A percentile compares a stretch with the other conserved stretches of the same genome.
Evolutionary conservation across 2,113 vertebrate genomes (phyloP).

Genomic region (Trematomus loennbergii): DNA sequence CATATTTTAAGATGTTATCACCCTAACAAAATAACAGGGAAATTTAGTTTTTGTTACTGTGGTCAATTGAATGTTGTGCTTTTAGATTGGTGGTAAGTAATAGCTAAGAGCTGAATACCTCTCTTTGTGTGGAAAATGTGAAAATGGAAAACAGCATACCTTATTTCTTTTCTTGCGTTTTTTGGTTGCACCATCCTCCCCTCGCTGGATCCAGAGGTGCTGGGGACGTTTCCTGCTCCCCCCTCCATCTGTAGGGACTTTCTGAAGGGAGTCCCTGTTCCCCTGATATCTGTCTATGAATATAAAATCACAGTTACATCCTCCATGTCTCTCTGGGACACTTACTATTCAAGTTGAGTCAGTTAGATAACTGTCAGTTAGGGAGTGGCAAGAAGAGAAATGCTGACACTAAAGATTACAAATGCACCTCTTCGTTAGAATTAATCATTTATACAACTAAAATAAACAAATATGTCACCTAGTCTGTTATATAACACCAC

Average conservation of each 20-base stretch:
- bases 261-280: slow-evolving; percentile 10
- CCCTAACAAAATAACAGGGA: too few species aligned
- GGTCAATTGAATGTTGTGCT: too few species aligned
- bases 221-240: background rate
- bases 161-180: background rate
- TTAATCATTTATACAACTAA: background rate
- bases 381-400: background rate
- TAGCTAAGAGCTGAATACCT: too few species aligned
- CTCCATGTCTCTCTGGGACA: background rate
- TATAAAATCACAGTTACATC: background rate
- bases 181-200: slow-evolving; percentile 18
- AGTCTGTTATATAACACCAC: background rate
- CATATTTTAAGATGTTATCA: too few species aligned
- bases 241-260: slow-evolving; percentile 49
- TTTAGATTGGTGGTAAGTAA: too few species aligned
- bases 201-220: background rate
- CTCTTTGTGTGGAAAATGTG: too few species aligned
- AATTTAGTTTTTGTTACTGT: too few species aligned
- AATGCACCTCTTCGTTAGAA: too few species aligned
- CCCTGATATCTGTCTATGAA: background rate
- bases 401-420: background rate
- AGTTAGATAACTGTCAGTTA: background rate
- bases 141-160: slow-evolving; percentile 26
- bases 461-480: background rate
- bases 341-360: background rate